These are phyloP conservation scores for Pelecanoides urinatrix DNA, from an alignment of 2,113 vertebrate species.

Conservation along the genomic window DNA sequence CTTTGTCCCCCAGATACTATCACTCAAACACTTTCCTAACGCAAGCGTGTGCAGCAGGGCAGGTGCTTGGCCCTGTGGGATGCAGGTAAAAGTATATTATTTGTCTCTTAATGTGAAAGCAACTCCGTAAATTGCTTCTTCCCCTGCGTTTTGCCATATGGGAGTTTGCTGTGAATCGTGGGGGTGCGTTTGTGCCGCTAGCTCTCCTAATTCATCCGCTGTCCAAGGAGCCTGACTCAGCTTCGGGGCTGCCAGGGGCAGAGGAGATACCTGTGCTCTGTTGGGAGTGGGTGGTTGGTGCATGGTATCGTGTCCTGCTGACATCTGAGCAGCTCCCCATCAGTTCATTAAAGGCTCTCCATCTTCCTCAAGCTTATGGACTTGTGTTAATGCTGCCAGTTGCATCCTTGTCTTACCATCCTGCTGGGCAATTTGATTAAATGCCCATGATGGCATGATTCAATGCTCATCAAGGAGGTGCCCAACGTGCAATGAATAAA, in stretches of 20 bases:
- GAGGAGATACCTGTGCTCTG: not conserved
- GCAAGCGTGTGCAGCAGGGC: not conserved
- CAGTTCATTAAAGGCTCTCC: not conserved
- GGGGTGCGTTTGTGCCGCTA: not conserved
- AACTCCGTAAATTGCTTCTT: not conserved
- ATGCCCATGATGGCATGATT: not conserved
- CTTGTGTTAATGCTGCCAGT: not conserved
- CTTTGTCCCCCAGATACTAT: not conserved
- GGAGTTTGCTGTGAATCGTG: not conserved
- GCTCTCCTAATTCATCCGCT: not conserved
- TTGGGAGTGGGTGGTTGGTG: not conserved
- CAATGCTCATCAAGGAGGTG: not conserved
- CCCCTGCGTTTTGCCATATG: slow-evolving; percentile 4
- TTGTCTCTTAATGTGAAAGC: slow-evolving; percentile 36
- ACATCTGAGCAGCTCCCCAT: not conserved
- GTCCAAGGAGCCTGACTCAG: not conserved
- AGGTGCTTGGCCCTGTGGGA: slow-evolving; percentile 13
- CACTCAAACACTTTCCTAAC: not conserved
- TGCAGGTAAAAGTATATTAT: not conserved
- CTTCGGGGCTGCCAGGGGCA: not conserved
- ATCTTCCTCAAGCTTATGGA: not conserved
- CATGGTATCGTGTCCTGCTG: not conserved
- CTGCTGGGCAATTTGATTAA: not conserved
- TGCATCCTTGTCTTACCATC: not conserved
- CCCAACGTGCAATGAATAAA: not conserved